Evolutionary conservation across 1,140 invertebrate genomes (phyloP).

Genomic region (Zaprionus ornatus): DNA sequence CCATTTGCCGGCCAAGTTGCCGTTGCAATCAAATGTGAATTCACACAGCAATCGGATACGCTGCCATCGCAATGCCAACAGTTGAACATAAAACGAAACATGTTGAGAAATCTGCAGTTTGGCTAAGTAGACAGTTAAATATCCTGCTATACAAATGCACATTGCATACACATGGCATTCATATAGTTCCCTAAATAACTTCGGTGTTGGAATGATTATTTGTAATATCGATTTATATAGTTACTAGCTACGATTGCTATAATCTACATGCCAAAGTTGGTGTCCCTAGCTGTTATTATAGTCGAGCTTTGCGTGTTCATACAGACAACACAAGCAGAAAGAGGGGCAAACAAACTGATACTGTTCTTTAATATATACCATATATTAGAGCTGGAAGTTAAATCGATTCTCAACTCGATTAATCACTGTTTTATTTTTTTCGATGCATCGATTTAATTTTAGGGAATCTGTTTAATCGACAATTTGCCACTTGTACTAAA

Average conservation of each 20-base stretch:
- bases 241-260: background rate
- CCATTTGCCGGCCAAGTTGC: conserved; percentile 38
- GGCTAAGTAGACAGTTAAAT: background rate
- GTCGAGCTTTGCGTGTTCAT: background rate
- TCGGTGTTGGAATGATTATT: too few species aligned
- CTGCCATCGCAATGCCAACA: conserved; percentile 18
- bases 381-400: too few species aligned
- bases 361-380: background rate
- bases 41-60: conserved; percentile 50
- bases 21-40: conserved; percentile 52
- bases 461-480: too few species aligned
- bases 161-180: too few species aligned
- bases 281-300: background rate
- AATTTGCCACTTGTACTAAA: too few species aligned
- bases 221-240: background rate
- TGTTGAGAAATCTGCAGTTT: background rate
- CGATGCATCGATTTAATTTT: too few species aligned
- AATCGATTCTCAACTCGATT: too few species aligned
- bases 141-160: background rate
- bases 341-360: background rate
- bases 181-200: too few species aligned
- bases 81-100: background rate
- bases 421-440: too few species aligned
- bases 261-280: background rate
- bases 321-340: conserved; percentile 13